Percentiles rank a stretch among this genome's conserved stretches.
These are phyloP conservation scores for Phaethornis superciliosus DNA, from an alignment of 2,113 vertebrate species.

Conservation along the genomic window DNA sequence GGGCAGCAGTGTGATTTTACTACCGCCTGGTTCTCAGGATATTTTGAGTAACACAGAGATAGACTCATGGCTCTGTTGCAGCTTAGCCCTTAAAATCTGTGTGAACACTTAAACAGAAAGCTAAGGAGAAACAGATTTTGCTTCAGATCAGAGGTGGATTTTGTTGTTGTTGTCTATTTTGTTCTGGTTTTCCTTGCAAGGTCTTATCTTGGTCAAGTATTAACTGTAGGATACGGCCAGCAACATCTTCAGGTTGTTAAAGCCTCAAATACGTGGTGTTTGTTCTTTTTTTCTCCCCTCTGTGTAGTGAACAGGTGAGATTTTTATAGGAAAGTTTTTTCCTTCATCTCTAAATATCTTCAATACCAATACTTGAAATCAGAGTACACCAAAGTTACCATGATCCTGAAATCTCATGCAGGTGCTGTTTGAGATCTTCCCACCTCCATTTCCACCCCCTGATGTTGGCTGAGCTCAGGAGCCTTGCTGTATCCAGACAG, in stretches of 20 bases:
- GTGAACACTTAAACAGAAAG: background rate
- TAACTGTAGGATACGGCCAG: background rate
- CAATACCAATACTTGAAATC: background rate
- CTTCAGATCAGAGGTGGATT: background rate
- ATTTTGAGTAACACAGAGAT: background rate
- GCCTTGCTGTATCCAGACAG: fast-evolving
- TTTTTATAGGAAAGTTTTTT: background rate
- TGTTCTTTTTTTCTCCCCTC: too few relatives aligned
- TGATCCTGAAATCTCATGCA: background rate
- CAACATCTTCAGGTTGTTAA: background rate
- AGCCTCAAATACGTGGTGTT: fast-evolving
- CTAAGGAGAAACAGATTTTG: background rate
- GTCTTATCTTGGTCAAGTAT: too few relatives aligned
- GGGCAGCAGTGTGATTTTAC: background rate
- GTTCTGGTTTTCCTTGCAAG: background rate
- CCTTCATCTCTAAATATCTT: background rate
- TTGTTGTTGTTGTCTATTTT: background rate
- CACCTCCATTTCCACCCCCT: fast-evolving
- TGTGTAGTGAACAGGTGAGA: fast-evolving
- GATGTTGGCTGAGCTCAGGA: background rate
- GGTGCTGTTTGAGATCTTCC: background rate
- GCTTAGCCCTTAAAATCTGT: background rate
- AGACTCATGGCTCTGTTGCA: background rate
- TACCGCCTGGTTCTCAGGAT: fast-evolving
- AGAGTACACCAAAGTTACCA: background rate